phyloP scores from a whole-genome alignment of 2,888 invertebrate genomes.

The Drosophila flavopinicola region DNA sequence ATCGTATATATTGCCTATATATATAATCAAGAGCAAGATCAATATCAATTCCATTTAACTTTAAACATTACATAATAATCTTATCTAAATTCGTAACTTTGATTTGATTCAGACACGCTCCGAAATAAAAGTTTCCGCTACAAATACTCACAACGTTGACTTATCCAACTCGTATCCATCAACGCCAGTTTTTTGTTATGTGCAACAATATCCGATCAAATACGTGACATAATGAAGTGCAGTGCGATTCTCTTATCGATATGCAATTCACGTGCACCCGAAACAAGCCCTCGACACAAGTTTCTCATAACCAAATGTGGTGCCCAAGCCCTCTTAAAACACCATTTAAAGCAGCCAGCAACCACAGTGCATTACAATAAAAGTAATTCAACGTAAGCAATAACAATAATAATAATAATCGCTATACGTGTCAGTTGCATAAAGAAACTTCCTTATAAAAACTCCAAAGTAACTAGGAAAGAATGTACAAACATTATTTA shows the following conservation, averaged over 20 bases:
- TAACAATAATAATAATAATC: conserved; percentile 16
- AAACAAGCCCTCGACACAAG: conserved; percentile 49
- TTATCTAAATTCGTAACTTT: conserved; percentile 18
- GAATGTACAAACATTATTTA: no score
- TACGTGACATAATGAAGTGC: conserved; percentile 60
- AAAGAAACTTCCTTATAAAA: conserved; percentile 1
- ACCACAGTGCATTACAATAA: conserved; percentile 17
- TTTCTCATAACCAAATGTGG: conserved; percentile 35
- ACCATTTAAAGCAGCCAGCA: conserved; percentile 14
- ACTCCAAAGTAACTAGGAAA: conserved; percentile 3
- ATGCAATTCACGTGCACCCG: conserved; percentile 63
- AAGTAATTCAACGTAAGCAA: conserved; percentile 22
- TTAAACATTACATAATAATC: conserved; percentile 1
- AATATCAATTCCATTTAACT: not conserved
- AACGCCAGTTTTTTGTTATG: conserved; percentile 21
- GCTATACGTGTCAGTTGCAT: conserved; percentile 28
- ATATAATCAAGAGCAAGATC: no score
- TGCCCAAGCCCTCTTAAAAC: conserved; percentile 35
- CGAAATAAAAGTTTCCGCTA: conserved; percentile 15
- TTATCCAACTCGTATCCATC: conserved; percentile 31
- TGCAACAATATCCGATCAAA: conserved; percentile 33
- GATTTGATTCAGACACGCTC: conserved; percentile 22
- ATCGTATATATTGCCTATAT: not conserved
- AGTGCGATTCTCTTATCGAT: conserved; percentile 45
- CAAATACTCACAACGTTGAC: conserved; percentile 2